Conservation (phyloP, 30 jellyfish, hydroid and myxozoan genomes). For the Aurelia coerulea region DNA sequence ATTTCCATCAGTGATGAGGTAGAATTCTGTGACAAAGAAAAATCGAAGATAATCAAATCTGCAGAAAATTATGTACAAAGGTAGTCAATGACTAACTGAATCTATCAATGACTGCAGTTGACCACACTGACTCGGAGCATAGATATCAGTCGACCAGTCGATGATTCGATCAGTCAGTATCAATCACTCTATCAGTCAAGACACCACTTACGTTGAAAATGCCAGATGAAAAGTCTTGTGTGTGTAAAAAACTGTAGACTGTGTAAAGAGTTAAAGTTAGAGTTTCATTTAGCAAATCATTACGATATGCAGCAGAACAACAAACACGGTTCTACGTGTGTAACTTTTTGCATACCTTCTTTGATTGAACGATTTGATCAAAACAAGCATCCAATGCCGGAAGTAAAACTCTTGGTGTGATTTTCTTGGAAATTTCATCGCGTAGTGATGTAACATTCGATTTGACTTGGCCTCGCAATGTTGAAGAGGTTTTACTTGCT, state of each 20-base stretch:
- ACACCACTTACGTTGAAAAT: no score
- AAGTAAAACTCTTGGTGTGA: conserved; percentile 75
- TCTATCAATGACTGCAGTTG: no score
- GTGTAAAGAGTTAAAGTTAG: no score
- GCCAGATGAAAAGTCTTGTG: no score
- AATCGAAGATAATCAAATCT: no score
- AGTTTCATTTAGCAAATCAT: neutral
- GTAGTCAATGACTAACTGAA: no score
- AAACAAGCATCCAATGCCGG: conserved; percentile 78
- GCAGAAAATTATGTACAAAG: no score
- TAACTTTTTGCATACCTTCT: conserved; percentile 37
- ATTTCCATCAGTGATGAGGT: conserved; percentile 50
- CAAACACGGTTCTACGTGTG: neutral
- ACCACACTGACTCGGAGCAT: no score
- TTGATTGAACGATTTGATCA: conserved; percentile 35
- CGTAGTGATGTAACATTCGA: conserved; percentile 48
- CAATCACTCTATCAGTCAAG: no score
- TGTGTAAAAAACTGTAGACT: no score
- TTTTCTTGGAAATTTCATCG: conserved; percentile 44
- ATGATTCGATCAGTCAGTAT: no score
- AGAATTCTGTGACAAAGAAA: conserved; percentile 33
- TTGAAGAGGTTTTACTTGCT: neutral
- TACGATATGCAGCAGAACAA: neutral
- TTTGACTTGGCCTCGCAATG: conserved; percentile 31
- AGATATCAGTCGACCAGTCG: no score